A percentile compares a stretch with the other conserved stretches of the same genome.
Conservation (phyloP, 2,113 vertebrate genomes). For the Aptenodytes patagonicus region DNA sequence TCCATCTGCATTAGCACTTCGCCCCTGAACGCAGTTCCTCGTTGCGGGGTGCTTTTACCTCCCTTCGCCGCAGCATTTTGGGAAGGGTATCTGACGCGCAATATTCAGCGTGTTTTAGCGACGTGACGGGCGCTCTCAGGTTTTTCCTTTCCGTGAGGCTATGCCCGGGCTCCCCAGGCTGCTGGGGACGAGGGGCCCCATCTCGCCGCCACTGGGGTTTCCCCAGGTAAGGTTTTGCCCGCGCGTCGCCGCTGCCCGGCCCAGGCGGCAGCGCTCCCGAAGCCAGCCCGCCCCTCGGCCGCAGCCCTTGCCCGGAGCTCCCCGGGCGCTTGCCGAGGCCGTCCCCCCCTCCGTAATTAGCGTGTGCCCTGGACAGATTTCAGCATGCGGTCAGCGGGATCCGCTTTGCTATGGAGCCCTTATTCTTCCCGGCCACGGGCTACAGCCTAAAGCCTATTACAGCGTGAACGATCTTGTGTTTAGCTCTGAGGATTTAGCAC, state of each 20-base stretch:
- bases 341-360: background rate
- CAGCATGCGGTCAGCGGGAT: background rate
- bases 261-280: background rate
- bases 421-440: conserved; percentile 12
- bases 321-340: background rate
- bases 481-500: conserved; percentile 8
- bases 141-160: background rate
- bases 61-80: background rate
- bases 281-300: background rate
- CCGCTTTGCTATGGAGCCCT: background rate
- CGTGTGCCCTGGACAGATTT: background rate
- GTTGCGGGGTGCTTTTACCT: background rate
- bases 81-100: background rate
- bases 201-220: background rate
- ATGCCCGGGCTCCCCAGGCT: background rate
- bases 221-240: background rate
- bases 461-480: conserved; percentile 34
- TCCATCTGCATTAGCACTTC: background rate
- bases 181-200: background rate
- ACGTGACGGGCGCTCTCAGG: background rate
- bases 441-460: conserved; percentile 26
- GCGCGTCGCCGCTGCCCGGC: background rate
- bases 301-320: background rate
- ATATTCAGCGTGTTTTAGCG: background rate
- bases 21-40: background rate